Evolutionary conservation across 2,113 vertebrate genomes (phyloP), one percentile per base, ranked within the genome.

Genomic region (Grantiella picta): DNA sequence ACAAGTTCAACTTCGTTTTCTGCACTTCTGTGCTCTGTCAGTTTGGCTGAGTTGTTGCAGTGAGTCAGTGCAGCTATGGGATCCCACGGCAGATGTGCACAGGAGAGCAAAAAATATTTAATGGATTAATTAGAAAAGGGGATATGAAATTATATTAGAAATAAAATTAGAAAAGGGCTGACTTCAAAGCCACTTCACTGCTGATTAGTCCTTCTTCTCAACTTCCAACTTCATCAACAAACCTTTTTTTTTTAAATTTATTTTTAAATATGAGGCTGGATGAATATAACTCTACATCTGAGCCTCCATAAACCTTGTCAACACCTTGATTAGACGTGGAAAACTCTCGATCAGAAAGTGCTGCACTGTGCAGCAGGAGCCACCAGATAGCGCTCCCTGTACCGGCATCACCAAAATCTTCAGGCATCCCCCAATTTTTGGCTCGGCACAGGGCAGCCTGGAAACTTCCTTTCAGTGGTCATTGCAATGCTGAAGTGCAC

Each of bases 371-470:
- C 80, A 66, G 40, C 35, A 36, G 28, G 4, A 59, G 56, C 92
- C 96, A 94, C 78, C 71, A 97, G 96, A 90, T 93, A 96, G 77
- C 54, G 83, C 94, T 93, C 78, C 78, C 88, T 24, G 61, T 64
- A 47, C 15, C 66, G 0, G 4, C 40, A 88, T 27, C 56, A 38
- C 31, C 36, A 13, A 80, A 82, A 57, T 2, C 59, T 17, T 49
- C 36, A 24, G 0, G 2, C 53, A 64, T 40, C 21, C 36, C 12
- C 12, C 0, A 14, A 17, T 31, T 63, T 40, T 31, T 28, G 31
- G 2, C 29, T 64, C 49, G 40, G 31, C 33, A 57, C 49, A 42
- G 25, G 16, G 56, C 47, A 78, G 38, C 33, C 59, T 53, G 60
- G 52, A 81, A 92, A 68, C 33, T 60, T 11, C 25, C 17, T 38